These are phyloP conservation scores for Pollenia angustigena DNA, from an alignment of 2,888 invertebrate genomes.

Conservation along the genomic window DNA sequence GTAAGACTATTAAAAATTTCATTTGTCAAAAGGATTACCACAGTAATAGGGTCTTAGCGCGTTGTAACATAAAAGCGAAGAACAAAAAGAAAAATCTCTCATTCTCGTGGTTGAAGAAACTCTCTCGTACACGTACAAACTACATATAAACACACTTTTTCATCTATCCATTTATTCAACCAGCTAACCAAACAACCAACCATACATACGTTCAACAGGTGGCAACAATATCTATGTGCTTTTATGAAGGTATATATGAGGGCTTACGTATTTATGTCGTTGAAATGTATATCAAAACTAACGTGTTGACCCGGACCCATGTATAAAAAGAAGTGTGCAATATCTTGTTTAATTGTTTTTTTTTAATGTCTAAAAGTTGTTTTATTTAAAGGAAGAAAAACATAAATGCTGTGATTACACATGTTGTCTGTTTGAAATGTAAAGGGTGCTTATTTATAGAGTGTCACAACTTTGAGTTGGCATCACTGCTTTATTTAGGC, in stretches of 20 bases:
- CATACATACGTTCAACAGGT: conserved; percentile 64
- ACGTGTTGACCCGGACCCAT: background rate
- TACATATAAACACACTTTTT: conserved; percentile 1
- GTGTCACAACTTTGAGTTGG: too few species aligned
- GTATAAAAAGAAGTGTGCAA: conserved; percentile 27
- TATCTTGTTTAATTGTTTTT: conserved; percentile 67
- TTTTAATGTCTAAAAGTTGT: conserved; percentile 62
- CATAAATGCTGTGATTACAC: conserved; percentile 59
- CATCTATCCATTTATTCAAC: conserved; percentile 21
- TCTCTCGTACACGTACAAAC: background rate
- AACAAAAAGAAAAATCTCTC: conserved; percentile 67
- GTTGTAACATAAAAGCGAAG: conserved; percentile 69
- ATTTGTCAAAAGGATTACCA: conserved; percentile 75
- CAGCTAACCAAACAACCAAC: conserved; percentile 19
- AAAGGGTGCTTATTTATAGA: background rate
- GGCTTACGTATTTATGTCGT: background rate
- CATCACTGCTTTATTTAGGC: too few species aligned
- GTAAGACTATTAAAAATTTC: conserved; percentile 75
- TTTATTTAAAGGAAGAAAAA: conserved; percentile 30
- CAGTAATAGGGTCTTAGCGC: conserved; percentile 74
- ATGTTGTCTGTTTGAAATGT: conserved; percentile 56
- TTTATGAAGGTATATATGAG: background rate
- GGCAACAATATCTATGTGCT: conserved; percentile 54
- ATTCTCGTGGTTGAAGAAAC: conserved; percentile 33
- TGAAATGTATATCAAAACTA: conserved; percentile 32